These are phyloP conservation scores for Alectura lathami DNA, from an alignment of 2,113 vertebrate species.

Conservation along the genomic window DNA sequence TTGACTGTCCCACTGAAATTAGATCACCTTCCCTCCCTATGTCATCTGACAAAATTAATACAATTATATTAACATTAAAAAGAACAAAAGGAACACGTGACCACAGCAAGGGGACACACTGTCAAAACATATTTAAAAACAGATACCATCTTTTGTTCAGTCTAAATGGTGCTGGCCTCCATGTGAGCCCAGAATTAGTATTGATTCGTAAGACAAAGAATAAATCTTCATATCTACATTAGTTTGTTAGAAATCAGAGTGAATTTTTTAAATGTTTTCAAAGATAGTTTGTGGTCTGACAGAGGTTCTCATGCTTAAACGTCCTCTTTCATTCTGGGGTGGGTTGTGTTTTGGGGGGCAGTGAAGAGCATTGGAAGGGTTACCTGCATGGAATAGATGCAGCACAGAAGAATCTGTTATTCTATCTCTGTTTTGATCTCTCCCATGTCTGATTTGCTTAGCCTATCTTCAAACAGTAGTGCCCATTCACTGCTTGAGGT, in stretches of 20 bases:
- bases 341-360: neutral
- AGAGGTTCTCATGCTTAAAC: neutral
- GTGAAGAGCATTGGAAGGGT: neutral
- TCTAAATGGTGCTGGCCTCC: neutral
- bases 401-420: neutral
- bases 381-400: neutral
- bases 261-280: neutral
- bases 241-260: neutral
- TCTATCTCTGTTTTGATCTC: neutral
- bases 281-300: neutral
- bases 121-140: slow-evolving; percentile 2
- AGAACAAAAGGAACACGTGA: neutral
- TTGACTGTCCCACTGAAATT: slow-evolving; percentile 33
- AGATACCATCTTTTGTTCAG: neutral
- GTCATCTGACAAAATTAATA: slow-evolving; percentile 56
- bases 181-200: neutral
- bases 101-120: neutral
- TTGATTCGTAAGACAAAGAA: neutral
- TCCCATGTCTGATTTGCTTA: neutral
- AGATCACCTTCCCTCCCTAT: slow-evolving; percentile 8
- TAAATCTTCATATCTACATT: neutral
- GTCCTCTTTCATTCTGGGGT: neutral
- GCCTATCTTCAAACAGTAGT: neutral
- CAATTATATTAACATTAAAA: slow-evolving; percentile 13
- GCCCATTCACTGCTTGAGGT: neutral